Evolutionary conservation across 2,113 vertebrate species (phyloP), one percentile per base, ranked within the genome.

Genomic region (Nannospalax galili): DNA sequence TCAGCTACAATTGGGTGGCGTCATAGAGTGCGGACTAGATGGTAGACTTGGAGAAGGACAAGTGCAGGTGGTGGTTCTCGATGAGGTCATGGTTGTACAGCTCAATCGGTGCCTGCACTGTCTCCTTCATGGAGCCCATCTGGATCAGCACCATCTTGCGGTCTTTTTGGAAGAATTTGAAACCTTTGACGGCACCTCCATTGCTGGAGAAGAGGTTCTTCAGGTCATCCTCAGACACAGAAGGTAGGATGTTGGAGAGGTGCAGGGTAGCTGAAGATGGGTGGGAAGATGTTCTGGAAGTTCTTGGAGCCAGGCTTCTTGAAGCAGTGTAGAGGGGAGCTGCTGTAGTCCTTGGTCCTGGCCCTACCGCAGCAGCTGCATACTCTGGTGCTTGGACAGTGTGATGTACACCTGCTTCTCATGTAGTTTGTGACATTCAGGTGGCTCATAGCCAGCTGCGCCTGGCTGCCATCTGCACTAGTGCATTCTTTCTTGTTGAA

Each of bases 131-230:
- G 0, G 99, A 99, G 94, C 98, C 98, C 99, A 99, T 99, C 98
- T 99, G 99, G 97, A 99, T 99, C 97, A 99, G 98, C 40, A 99
- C 99, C 99, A 99, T 99, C 96, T 99, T 99, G 60, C 99, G 99
- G 98, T 99, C 99, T 96, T 99, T 99, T 97, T 99, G 99, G 98
- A 99, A 99, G 98, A 99, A 99, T 97, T 99, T 99, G 98, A 99
- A 99, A 86, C 99, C 99, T 95, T 99, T 99, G 89, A 99, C 99
- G 24, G 99, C 94, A 1, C 98, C 98, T 19, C 99, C 99, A 1
- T 99, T 99, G 96, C 98, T 99, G 80, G 98, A 98, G 93, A 99
- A 99, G 2, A 99, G 98, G 89, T 98, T 97, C 98, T 99, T 99
- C 40, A 99, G 98, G 42, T 99, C 99, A 0, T 99, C 99, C 98